These are phyloP conservation scores for Acanthaster planci DNA, from an alignment of 35 echinoderm and acorn worm genomes.

Conservation along the genomic window DNA sequence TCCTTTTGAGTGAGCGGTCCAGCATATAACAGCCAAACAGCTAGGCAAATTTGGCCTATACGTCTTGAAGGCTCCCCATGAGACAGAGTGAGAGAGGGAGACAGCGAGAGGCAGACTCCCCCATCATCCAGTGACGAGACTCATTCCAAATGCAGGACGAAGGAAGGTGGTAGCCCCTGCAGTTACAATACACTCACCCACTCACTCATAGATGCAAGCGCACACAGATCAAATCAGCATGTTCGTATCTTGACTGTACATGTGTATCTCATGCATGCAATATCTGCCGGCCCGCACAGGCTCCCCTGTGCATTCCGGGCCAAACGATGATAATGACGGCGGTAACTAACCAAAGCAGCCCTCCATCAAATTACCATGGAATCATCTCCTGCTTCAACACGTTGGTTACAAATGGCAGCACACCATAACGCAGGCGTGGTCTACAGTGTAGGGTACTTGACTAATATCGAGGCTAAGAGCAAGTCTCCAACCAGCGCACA, in stretches of 20 bases:
- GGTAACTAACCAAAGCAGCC: conserved; percentile 11
- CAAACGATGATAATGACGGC: conserved; percentile 7
- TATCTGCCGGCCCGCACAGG: background rate
- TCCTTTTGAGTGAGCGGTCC: background rate
- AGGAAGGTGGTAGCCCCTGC: background rate
- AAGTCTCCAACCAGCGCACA: background rate
- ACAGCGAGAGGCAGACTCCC: background rate
- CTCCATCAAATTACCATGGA: conserved; percentile 22
- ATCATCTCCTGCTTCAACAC: conserved; percentile 4
- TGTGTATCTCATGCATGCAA: background rate
- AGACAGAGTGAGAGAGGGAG: conserved; percentile 14
- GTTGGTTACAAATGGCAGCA: background rate
- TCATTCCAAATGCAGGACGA: background rate
- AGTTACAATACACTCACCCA: conserved; percentile 17
- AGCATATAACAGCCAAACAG: background rate
- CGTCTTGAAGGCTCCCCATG: background rate
- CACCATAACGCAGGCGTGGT: background rate
- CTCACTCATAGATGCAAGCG: background rate
- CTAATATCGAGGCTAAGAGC: background rate
- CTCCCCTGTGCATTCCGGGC: background rate
- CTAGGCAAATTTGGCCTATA: background rate
- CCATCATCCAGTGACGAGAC: background rate
- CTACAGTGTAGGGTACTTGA: background rate
- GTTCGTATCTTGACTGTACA: no score
- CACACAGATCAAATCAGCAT: conserved; percentile 13